These are phyloP conservation scores for Mellilla xanthometata DNA, from an alignment of 2,888 invertebrate genomes.

Conservation along the genomic window DNA sequence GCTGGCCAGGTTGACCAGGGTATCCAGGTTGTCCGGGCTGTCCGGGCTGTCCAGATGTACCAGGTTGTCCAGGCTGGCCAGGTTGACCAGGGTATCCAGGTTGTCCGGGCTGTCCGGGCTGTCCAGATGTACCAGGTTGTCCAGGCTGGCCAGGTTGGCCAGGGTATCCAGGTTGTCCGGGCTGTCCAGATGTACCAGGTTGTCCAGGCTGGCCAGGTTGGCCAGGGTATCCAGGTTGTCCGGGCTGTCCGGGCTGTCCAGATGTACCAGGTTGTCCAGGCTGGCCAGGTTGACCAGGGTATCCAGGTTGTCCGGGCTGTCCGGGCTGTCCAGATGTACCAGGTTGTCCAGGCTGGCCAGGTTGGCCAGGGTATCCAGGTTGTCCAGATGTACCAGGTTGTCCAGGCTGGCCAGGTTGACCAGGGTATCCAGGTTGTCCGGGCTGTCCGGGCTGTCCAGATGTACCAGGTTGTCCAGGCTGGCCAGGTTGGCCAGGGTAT, in stretches of 20 bases:
- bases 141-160: conserved; percentile 26
- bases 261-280: conserved; percentile 31
- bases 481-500: conserved; percentile 27
- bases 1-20: conserved; percentile 14
- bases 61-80: conserved; percentile 25
- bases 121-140: conserved; percentile 32
- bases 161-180: conserved; percentile 28
- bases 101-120: conserved; percentile 40
- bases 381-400: conserved; percentile 42
- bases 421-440: conserved; percentile 25
- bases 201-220: conserved; percentile 4
- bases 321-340: conserved; percentile 27
- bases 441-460: conserved; percentile 1
- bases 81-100: conserved; percentile 33
- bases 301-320: conserved; percentile 33
- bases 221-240: conserved; percentile 26
- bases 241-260: conserved; percentile 31
- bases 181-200: conserved; percentile 24
- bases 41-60: conserved; percentile 33
- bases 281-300: conserved; percentile 27
- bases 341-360: conserved; percentile 49
- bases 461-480: conserved; percentile 26
- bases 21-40: conserved; percentile 19
- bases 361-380: conserved; percentile 5
- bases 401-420: conserved; percentile 33